Evolutionary conservation across 2,113 vertebrate species (phyloP), one percentile per base, ranked within the genome.

Genomic region (Cheilinus undulatus): DNA sequence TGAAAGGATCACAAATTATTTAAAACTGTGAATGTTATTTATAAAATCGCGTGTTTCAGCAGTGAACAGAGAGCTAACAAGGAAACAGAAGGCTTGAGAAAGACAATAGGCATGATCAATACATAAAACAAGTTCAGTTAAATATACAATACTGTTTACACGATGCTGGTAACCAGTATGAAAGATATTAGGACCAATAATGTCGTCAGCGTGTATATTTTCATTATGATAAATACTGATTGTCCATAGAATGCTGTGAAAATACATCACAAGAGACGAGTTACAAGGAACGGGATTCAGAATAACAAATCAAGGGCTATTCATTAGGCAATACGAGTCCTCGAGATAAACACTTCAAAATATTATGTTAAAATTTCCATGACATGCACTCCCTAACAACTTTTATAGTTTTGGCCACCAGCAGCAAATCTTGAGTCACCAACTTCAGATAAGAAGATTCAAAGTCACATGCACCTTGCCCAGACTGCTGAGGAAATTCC

Each of bases 31-130:
- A 3, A 57, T 65, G 56, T 42, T 60, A 69, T 69, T 54, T 27
- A 46, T 52, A 20, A 17, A 65, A 72, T 62, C 30, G 58, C 1
- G 23, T 30, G 38, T n/a, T n/a, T n/a, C n/a, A n/a, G n/a, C n/a
- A n/a, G 19, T 67, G 26, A 67, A 83, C 70, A 28, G 27, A 14
- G 28, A 26, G 17, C 20, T 49, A 77, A 86, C 15, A 65, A 50
- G 17, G 58, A 77, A 74, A 10, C 45, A 61, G 15, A 3, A 70
- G 5, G 5, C 24, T 56, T 51, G 0, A 7, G 6, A 4, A 66
- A 66, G 36, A 75, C 48, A 78, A 66, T 19, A 7, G 48, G 26
- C n/a, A n/a, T n/a, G n/a, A 5, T n/a, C 19, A 3, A 60, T 43
- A 20, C 10, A 46, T 70, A 51, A 22, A 27, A 30, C 15, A 48